Conservation (phyloP, 2,797 vertebrate genomes). For the Pristis pectinata region DNA sequence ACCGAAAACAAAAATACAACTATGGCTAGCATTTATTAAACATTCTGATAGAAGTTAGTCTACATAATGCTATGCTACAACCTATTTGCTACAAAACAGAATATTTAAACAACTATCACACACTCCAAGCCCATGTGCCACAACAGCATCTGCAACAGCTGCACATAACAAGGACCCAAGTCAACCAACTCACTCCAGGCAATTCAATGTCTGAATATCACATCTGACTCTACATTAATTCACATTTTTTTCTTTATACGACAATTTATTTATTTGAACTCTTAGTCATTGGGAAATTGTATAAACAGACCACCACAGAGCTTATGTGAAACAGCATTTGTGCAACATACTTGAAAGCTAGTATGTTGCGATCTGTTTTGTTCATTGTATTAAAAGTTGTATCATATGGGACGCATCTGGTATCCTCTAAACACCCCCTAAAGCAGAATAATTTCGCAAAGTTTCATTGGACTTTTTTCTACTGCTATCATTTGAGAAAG, state of each 20-base stretch:
- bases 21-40: not conserved
- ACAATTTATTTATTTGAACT: slow-evolving; percentile 32
- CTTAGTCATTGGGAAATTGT: not conserved
- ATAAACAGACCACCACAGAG: slow-evolving; percentile 1
- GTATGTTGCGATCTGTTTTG: not conserved
- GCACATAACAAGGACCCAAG: not conserved
- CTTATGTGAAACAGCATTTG: not conserved
- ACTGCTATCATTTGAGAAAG: not conserved
- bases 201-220: not conserved
- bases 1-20: not conserved
- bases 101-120: not conserved
- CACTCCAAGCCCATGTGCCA: not conserved
- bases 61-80: not conserved
- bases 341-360: not conserved
- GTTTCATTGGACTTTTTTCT: not conserved
- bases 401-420: slow-evolving; percentile 26
- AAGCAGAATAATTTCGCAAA: not conserved
- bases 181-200: not conserved
- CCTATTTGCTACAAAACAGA: not conserved
- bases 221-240: not conserved
- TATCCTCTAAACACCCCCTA: not conserved
- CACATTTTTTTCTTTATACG: not conserved
- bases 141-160: not conserved
- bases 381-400: slow-evolving; percentile 21
- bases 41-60: not conserved